A percentile compares a stretch with the other conserved stretches of the same genome.
Conservation (phyloP, 1,140 invertebrate species). For the Gryon sp. region DNA sequence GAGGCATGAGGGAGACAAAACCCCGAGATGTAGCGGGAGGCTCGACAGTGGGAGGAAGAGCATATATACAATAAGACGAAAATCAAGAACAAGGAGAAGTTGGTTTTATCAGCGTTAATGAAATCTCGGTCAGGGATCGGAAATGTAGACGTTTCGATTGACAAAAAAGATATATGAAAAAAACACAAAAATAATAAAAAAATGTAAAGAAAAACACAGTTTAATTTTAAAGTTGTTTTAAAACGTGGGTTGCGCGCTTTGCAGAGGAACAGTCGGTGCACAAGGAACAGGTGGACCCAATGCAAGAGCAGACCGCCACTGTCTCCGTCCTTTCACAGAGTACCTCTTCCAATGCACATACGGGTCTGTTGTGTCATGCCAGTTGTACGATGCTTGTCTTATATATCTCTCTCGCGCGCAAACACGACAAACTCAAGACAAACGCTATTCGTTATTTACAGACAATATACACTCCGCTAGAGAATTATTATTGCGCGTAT, state of each 20-base stretch:
- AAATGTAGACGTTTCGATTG: no score
- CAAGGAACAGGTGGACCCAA: constrained; percentile 75
- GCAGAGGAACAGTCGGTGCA: constrained; percentile 76
- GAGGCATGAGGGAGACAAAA: no score
- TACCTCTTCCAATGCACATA: constrained; percentile 76
- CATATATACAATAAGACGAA: no score
- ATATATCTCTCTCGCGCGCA: constrained; percentile 41
- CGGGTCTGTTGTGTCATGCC: constrained; percentile 79
- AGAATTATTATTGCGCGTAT: constrained; percentile 17
- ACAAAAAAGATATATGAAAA: no score
- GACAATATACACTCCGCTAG: constrained; percentile 1
- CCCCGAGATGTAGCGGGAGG: no score
- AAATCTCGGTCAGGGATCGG: constrained; percentile 16
- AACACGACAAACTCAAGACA: constrained; percentile 46
- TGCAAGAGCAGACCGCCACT: constrained; percentile 73
- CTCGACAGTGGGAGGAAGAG: no score
- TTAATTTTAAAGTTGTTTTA: constrained; percentile 71
- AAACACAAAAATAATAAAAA: no score
- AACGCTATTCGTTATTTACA: constrained; percentile 39
- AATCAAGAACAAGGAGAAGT: no score
- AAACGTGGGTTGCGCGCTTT: constrained; percentile 77
- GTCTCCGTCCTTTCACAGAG: constrained; percentile 75
- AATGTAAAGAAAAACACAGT: no score
- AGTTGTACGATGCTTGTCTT: constrained; percentile 72
- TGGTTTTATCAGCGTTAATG: constrained; percentile 3